Evolutionary conservation across 2,797 vertebrate species (phyloP).

Genomic region (Caiman crocodilus): DNA sequence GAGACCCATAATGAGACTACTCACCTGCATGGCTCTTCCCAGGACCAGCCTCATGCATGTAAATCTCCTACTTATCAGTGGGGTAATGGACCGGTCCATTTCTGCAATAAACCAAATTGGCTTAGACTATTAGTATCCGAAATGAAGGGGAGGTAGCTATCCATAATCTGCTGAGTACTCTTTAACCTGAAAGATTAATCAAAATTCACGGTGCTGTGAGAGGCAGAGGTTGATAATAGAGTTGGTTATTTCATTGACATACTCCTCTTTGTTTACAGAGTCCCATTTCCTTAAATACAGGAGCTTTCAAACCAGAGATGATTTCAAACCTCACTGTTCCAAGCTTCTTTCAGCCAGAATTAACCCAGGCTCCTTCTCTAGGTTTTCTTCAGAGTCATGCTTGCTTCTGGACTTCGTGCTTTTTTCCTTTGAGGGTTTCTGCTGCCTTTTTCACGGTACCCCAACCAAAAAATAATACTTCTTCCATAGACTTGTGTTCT

Average conservation of each 20-base stretch:
- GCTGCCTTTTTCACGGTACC: no score
- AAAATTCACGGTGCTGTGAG: not conserved
- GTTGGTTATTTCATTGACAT: not conserved
- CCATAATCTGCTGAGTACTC: rapidly evolving
- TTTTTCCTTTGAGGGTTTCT: not conserved
- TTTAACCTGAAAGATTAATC: not conserved
- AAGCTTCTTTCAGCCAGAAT: rapidly evolving
- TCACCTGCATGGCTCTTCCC: not conserved
- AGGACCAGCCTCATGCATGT: not conserved
- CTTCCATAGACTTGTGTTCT: not conserved
- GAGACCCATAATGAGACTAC: not conserved
- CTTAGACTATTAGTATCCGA: not conserved
- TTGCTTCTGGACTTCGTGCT: not conserved
- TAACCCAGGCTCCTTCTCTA: not conserved
- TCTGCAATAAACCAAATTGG: not conserved
- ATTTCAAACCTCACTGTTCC: not conserved
- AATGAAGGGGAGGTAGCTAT: rapidly evolving
- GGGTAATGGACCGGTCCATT: rapidly evolving
- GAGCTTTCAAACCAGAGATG: not conserved
- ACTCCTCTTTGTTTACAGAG: not conserved
- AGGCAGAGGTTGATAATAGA: no score
- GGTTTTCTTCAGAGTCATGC: not conserved
- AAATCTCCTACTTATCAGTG: not conserved
- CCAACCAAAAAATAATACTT: no score
- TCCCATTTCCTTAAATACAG: no score